These are phyloP conservation scores for Drosophila vallismaia DNA, from an alignment of 2,888 invertebrate genomes.

Conservation along the genomic window DNA sequence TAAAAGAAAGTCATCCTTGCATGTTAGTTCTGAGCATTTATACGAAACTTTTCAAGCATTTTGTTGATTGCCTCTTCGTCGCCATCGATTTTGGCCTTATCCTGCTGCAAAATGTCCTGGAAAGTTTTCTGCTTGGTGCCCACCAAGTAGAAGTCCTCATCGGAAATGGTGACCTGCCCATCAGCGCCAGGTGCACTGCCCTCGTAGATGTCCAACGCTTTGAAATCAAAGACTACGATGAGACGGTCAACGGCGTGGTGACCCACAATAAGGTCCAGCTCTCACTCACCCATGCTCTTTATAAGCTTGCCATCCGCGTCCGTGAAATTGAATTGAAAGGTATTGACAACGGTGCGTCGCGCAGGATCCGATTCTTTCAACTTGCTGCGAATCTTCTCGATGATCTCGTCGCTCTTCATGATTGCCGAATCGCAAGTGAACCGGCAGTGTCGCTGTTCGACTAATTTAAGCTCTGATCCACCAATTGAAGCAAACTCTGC, in stretches of 20 bases:
- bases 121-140: constrained; percentile 80
- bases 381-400: constrained; percentile 82
- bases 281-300: constrained; percentile 81
- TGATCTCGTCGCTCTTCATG: constrained; percentile 82
- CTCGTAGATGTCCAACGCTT: constrained; percentile 82
- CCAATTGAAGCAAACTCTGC: constrained; percentile 69
- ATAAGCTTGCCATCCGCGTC: constrained; percentile 81
- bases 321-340: constrained; percentile 82
- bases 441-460: constrained; percentile 47
- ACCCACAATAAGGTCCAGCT: constrained; percentile 12
- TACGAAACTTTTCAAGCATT: constrained; percentile 81
- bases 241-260: constrained; percentile 52
- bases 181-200: constrained; percentile 72
- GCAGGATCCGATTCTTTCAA: constrained; percentile 80
- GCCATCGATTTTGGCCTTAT: constrained; percentile 79
- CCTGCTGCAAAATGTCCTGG: constrained; percentile 75
- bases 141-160: constrained; percentile 81
- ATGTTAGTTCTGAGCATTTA: constrained; percentile 54
- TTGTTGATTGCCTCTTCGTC: constrained; percentile 79
- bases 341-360: constrained; percentile 77
- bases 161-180: constrained; percentile 78
- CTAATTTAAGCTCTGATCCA: constrained; percentile 52
- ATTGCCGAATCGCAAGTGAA: constrained; percentile 43
- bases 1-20: background rate
- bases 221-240: constrained; percentile 82